A percentile compares a stretch with the other conserved stretches of the same genome.
Evolutionary conservation across 1,140 invertebrate genomes (phyloP).

Genomic region (Marisa cornuarietis): DNA sequence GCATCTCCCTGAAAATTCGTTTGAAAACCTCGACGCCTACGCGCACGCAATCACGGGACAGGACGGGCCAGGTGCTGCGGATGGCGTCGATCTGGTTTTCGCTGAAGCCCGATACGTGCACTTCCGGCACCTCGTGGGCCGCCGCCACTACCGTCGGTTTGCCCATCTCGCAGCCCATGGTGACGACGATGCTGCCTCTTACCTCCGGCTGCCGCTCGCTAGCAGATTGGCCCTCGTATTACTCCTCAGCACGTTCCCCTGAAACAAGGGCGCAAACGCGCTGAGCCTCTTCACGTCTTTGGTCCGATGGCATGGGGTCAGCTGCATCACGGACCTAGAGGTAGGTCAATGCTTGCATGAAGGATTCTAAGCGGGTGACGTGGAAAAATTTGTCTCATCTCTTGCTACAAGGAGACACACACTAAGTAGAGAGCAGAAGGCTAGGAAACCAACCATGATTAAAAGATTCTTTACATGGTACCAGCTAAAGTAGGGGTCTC

Average conservation of each 20-base stretch:
- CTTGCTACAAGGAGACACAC: no score
- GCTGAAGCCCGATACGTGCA: slow-evolving; percentile 34
- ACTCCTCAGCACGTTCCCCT: neutral
- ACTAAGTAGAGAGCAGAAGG: no score
- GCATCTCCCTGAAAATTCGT: slow-evolving; percentile 43
- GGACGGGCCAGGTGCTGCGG: slow-evolving; percentile 49
- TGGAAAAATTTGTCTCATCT: no score
- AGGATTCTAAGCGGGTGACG: no score
- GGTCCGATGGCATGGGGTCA: neutral
- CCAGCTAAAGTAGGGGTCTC: no score
- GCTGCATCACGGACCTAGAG: no score
- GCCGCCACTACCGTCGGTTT: slow-evolving; percentile 35
- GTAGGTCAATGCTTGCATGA: no score
- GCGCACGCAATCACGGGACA: slow-evolving; percentile 35
- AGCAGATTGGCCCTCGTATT: neutral
- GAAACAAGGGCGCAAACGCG: neutral
- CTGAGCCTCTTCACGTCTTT: neutral
- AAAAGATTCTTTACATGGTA: no score
- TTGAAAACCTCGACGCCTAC: slow-evolving; percentile 44
- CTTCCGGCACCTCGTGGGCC: slow-evolving; percentile 24
- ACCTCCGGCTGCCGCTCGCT: neutral
- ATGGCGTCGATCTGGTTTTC: slow-evolving; percentile 51
- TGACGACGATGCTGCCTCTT: neutral
- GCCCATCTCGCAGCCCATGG: slow-evolving; percentile 48
- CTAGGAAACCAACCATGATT: no score